Evolutionary conservation across 1,140 invertebrate genomes (phyloP), one percentile per base, ranked within the genome.

Genomic region (Triops longicaudatus): DNA sequence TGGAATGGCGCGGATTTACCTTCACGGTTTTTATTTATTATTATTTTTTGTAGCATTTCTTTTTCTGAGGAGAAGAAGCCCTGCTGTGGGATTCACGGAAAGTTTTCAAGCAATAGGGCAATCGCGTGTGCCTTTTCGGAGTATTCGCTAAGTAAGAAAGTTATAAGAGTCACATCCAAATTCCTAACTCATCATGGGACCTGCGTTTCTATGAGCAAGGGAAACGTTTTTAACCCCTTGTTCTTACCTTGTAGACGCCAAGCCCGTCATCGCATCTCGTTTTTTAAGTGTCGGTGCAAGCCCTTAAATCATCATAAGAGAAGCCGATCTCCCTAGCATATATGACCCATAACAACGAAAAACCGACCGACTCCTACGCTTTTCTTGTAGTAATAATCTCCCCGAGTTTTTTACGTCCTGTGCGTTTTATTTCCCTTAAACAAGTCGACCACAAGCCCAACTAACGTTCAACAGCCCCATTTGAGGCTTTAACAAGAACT

Each of bases 121-220:
- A 63, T 63, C 50, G 50, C 50, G 50, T 63, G 50, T 12, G 50
- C 50, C 50, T 63, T 63, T 63, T n/a, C 50, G 50, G 50, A 6
- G 22, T 63, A 17, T 22, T 63, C 50, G 50, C 22, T 63, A 63
- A 22, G 22, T 63, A 63, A 63, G 50, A 63, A 63, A 63, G 17
- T 63, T 63, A 22, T 63, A 22, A 63, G 50, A 22, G 14, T 63
- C 50, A 63, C 50, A 63, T 37, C 31, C 50, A 63, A 63, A 63
- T 63, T 63, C 50, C 50, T n/a, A 63, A 63, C 50, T 63, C 50
- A 63, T 63, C 50, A 63, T 63, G 50, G 50, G 50, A 63, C 50
- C 50, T 63, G 14, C 50, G 44, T 11, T 3, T 63, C 22, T 63
- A 63, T 14, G 14, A 63, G 44, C 14, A 14, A 63, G 50, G 22